Percentiles rank a stretch among this genome's conserved stretches.
phyloP scores from a whole-genome alignment of 2,797 vertebrate species.

The Chrysocyon brachyurus region DNA sequence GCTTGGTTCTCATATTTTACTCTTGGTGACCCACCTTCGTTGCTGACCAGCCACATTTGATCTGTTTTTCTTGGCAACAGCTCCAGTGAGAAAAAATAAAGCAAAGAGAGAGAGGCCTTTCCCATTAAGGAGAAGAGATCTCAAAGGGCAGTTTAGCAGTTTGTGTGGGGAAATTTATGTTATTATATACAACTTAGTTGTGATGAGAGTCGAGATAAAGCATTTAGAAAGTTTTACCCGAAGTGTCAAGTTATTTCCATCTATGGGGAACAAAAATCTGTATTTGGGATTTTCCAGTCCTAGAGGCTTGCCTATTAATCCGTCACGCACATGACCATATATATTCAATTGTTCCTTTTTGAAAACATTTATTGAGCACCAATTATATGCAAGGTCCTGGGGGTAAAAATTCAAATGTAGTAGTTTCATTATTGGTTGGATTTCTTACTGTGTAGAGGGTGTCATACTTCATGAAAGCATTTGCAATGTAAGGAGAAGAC shows the following conservation, averaged over 20 bases:
- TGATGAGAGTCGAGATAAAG: background rate
- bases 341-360: background rate
- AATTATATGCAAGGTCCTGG: background rate
- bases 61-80: constrained; percentile 29
- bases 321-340: background rate
- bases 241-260: background rate
- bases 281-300: background rate
- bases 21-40: background rate
- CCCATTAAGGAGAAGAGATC: background rate
- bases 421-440: background rate
- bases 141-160: background rate
- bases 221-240: background rate
- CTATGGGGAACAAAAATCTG: background rate
- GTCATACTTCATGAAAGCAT: background rate
- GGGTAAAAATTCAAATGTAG: background rate
- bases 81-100: background rate
- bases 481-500: background rate
- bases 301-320: background rate
- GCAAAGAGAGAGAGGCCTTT: background rate
- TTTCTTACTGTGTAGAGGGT: background rate
- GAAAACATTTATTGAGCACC: background rate
- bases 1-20: background rate
- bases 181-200: background rate
- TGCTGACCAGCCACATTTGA: background rate
- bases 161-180: background rate